Conservation (phyloP, 2,113 vertebrate genomes). For the Callocephalon fimbriatum region DNA sequence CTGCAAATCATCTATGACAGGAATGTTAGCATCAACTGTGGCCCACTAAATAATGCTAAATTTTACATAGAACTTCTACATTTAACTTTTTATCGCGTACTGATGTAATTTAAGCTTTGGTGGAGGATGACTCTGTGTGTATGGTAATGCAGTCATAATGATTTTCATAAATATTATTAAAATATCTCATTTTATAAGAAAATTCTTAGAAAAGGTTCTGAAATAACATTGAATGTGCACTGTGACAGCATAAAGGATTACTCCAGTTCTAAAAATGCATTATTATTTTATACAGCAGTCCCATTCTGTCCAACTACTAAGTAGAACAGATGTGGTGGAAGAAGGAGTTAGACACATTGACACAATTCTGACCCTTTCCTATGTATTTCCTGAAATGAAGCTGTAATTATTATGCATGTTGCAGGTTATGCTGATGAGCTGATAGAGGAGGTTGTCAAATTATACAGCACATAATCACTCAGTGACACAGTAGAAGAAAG, state of each 20-base stretch:
- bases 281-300: conserved; percentile 3
- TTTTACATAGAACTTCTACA: neutral
- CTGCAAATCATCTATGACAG: neutral
- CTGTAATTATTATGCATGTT: conserved; percentile 64
- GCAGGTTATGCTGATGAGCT: conserved; percentile 56
- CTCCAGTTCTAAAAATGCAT: neutral
- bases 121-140: neutral
- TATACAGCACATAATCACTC: conserved; percentile 45
- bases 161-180: neutral
- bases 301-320: conserved; percentile 1
- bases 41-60: neutral
- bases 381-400: conserved; percentile 21
- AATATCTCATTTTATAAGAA: neutral
- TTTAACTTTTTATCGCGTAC: neutral
- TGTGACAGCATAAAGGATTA: conserved; percentile 22
- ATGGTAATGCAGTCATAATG: neutral
- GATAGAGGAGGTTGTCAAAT: conserved; percentile 64
- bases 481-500: conserved; percentile 37
- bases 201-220: neutral
- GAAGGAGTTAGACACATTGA: conserved; percentile 13
- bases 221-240: neutral
- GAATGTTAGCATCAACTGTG: neutral
- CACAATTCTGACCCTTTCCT: conserved; percentile 33
- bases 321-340: conserved; percentile 36
- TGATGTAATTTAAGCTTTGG: neutral